These are phyloP conservation scores for Echinops telfairi DNA, from an alignment of 2,113 vertebrate species.

Conservation along the genomic window DNA sequence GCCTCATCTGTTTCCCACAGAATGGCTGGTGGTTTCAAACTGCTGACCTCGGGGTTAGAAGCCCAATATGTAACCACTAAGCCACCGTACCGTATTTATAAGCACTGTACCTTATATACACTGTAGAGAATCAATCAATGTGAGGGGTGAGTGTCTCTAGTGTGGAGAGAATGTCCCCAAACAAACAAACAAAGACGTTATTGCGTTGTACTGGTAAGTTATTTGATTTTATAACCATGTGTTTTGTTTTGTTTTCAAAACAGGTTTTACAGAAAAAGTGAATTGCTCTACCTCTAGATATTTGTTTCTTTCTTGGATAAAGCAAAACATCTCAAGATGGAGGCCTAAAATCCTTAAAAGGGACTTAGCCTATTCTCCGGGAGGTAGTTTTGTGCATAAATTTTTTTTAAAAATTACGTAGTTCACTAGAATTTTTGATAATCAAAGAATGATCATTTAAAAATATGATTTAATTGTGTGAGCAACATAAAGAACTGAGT, in stretches of 20 bases:
- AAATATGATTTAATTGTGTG: slow-evolving; percentile 71
- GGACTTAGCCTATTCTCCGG: slow-evolving; percentile 88
- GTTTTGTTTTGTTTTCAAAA: slow-evolving; percentile 30
- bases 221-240: slow-evolving; percentile 64
- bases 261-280: slow-evolving; percentile 63
- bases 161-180: neutral
- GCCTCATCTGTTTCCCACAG: no score
- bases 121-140: neutral
- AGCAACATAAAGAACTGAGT: neutral
- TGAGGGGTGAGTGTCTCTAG: neutral
- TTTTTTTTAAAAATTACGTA: slow-evolving; percentile 77
- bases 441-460: slow-evolving; percentile 69
- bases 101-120: no score
- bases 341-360: slow-evolving; percentile 84
- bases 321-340: slow-evolving; percentile 83
- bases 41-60: no score
- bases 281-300: slow-evolving; percentile 46
- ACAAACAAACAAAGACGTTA: neutral
- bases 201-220: slow-evolving; percentile 1
- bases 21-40: neutral
- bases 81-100: no score
- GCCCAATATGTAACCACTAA: no score
- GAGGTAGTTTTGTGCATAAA: slow-evolving; percentile 89
- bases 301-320: slow-evolving; percentile 75
- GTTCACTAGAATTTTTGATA: slow-evolving; percentile 21